Percentiles rank a stretch among this genome's conserved stretches.
These are phyloP conservation scores for Villa cingulata DNA, from an alignment of 2,888 invertebrate genomes.

Conservation along the genomic window DNA sequence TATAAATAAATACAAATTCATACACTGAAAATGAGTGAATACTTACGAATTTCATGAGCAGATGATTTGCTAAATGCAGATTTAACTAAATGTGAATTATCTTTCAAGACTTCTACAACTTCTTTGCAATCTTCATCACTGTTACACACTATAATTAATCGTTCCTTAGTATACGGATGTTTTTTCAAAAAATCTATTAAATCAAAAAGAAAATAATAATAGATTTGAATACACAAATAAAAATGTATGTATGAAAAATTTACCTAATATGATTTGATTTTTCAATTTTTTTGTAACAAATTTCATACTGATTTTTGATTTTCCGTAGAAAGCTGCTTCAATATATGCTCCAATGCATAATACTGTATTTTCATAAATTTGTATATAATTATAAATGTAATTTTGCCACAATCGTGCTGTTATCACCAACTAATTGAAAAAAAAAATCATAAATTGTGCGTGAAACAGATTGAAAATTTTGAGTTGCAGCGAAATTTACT, in stretches of 20 bases:
- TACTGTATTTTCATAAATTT: constrained; percentile 44
- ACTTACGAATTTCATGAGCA: constrained; percentile 10
- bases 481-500: too few relatives aligned
- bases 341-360: constrained; percentile 57
- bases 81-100: constrained; percentile 8
- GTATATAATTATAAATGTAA: constrained; percentile 42
- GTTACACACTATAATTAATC: constrained; percentile 50
- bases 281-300: constrained; percentile 23
- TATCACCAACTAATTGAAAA: constrained; percentile 37
- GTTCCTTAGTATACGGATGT: constrained; percentile 34
- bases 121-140: constrained; percentile 41
- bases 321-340: constrained; percentile 62
- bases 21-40: not conserved
- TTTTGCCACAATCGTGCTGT: constrained; percentile 52
- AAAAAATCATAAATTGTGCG: not conserved
- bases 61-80: constrained; percentile 3
- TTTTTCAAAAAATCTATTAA: constrained; percentile 38
- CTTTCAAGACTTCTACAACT: constrained; percentile 22
- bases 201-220: constrained; percentile 10
- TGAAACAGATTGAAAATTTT: too few relatives aligned
- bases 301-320: constrained; percentile 38
- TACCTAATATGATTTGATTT: constrained; percentile 11
- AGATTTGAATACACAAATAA: not conserved
- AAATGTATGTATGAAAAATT: not conserved
- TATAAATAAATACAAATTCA: not conserved